Evolutionary conservation across 1,140 invertebrate species (phyloP).

Genomic region (Drosophila punjabiensis): DNA sequence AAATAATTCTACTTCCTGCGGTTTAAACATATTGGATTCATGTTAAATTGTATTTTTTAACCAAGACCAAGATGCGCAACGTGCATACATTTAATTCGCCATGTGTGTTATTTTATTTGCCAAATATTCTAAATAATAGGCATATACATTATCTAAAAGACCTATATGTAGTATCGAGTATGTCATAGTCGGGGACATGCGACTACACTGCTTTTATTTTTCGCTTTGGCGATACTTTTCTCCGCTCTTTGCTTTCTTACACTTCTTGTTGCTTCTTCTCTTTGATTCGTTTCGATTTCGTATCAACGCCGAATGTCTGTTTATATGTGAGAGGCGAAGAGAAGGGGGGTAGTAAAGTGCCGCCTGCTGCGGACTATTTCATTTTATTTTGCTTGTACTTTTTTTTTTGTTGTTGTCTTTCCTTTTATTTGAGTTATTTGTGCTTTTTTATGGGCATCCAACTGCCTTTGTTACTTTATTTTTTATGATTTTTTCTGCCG

Average conservation of each 20-base stretch:
- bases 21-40: no score
- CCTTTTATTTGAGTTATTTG: constrained; percentile 59
- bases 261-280: constrained; percentile 39
- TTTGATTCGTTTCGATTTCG: constrained; percentile 55
- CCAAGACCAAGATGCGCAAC: background rate
- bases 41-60: no score
- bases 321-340: constrained; percentile 9
- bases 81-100: background rate
- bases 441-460: constrained; percentile 59
- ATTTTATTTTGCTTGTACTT: constrained; percentile 62
- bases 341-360: constrained; percentile 15
- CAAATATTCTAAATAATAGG: background rate
- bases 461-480: constrained; percentile 68
- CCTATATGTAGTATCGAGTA: background rate
- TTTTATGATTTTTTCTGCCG: constrained; percentile 66
- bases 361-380: constrained; percentile 48
- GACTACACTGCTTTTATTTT: constrained; percentile 4
- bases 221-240: constrained; percentile 23
- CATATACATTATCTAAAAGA: background rate
- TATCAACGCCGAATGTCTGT: constrained; percentile 16
- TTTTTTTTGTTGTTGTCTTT: constrained; percentile 36
- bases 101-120: background rate
- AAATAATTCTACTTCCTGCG: background rate
- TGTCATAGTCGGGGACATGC: background rate
- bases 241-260: constrained; percentile 19